Base-by-base conservation (phyloP, 2,113 vertebrate species). In the Colistium nudipinnis region DNA sequence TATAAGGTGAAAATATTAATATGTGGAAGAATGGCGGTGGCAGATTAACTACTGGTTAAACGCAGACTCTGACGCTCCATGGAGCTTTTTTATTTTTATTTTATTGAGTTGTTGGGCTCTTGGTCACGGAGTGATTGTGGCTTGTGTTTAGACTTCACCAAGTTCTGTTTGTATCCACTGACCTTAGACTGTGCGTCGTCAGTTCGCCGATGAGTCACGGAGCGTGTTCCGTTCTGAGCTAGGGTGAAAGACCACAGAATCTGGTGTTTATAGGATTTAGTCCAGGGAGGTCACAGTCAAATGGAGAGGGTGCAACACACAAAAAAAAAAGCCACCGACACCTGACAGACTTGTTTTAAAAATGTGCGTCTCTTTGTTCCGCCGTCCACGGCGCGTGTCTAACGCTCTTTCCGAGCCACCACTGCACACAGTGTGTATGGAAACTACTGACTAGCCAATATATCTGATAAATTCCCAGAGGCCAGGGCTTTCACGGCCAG, bases 251-350 rank as follows among this genome's bases (percentile, higher is more conserved):
- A 41, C 16, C 54, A 20, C 17, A 74, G 52, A 70, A 74, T 76
- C 65, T 76, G 82, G 60, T 75, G 31, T 59, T 75, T 81, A 62
- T 57, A 77, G 70, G 63, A 59, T 62, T 67, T 57, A 59, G 41
- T 74, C 56, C 64, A 67, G 48, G 35, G 64, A 43, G 47, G 22
- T 55, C 63, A 13, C 25, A 22, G 24, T 31, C 41, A 16, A 57
- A n/a, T 28, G 1, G 31, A 43, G 28, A 56, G 2, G 51, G 17
- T 10, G 43, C 22, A n/a, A n/a, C n/a, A n/a, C n/a, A n/a, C n/a
- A n/a, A n/a, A n/a, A n/a, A n/a, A 1, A 27, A 64, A 53, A 59
- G 44, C 13, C 39, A 52, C 22, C 3, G 20, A 25, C 13, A 30
- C 33, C 22, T 43, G 17, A 16, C 5, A 30, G 56, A 67, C 2